Evolutionary conservation across 2,888 invertebrate species (phyloP), one percentile per base, ranked within the genome.

Genomic region (Coremacera marginata): DNA sequence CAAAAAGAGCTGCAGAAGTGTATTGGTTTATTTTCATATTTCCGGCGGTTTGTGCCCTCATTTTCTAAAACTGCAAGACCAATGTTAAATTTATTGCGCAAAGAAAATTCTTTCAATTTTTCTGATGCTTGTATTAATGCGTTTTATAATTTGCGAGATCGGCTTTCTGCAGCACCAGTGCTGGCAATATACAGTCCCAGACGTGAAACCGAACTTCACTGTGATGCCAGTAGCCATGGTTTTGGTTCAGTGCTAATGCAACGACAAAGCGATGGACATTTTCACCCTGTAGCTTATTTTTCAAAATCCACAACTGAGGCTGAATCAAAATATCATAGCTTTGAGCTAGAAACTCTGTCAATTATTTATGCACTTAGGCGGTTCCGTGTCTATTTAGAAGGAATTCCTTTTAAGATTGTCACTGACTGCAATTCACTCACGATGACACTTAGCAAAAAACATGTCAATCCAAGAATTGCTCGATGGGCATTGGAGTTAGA

Each of bases 241-340:
- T 80, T 77, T 55, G 80, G 77, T 7, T 63, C 77, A 3, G 70
- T 80, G 8, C 34, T 79, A 7, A 22, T 79, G 9, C 77, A 77
- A n/a, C 75, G 67, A 16, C 68, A 75, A 22, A 22, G 72, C 14
- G 27, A 62, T 11, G 52, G 65, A 7, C 67, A 67, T 16, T 75
- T 70, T 16, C 31, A 63, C 4, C 22, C 78, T 31, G 14, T 78
- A 14, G 27, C 70, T 11, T 65, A 71, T 14, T 72, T 71, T 22
- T 25, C 68, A n/a, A n/a, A n/a, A n/a, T n/a, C n/a, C n/a, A n/a
- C n/a, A n/a, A n/a, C n/a, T n/a, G n/a, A n/a, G n/a, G n/a, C n/a
- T n/a, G n/a, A n/a, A n/a, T n/a, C n/a, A n/a, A n/a, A n/a, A n/a
- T n/a, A n/a, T n/a, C n/a, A n/a, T n/a, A n/a, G n/a, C n/a, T n/a